Conservation (phyloP, 1,140 invertebrate species). For the Parapsyche elsis region DNA sequence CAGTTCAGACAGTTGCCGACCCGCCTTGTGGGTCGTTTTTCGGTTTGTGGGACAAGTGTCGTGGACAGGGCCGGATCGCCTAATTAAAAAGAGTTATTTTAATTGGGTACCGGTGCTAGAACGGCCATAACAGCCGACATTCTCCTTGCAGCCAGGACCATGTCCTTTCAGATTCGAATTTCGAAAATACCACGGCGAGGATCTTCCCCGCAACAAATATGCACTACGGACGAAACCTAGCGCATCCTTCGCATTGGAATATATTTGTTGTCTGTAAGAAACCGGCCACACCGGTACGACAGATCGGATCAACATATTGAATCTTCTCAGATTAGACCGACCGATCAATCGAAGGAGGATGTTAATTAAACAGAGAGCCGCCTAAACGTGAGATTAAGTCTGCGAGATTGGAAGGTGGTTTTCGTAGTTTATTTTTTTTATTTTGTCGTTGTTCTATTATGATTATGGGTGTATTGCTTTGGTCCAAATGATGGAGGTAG, state of each 20-base stretch:
- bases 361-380: no score
- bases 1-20: slow-evolving; percentile 19
- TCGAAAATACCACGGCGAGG: no score
- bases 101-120: slow-evolving; percentile 50
- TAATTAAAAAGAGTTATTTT: slow-evolving; percentile 56
- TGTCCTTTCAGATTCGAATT: neutral
- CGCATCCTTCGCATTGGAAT: neutral
- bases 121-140: slow-evolving; percentile 2
- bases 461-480: neutral
- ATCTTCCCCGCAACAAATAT: neutral
- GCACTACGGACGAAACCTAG: neutral
- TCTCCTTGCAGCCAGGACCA: neutral
- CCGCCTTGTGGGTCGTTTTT: slow-evolving; percentile 39
- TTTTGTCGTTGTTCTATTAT: neutral
- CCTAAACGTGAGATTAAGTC: neutral
- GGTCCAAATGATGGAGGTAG: slow-evolving; percentile 35
- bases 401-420: neutral
- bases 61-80: slow-evolving; percentile 35
- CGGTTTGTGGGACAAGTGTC: slow-evolving; percentile 46
- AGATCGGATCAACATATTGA: no score
- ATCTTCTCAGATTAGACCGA: no score
- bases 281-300: neutral
- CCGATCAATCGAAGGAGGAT: no score
- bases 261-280: neutral
- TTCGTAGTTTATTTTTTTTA: neutral